phyloP scores from a whole-genome alignment of 2,888 invertebrate species.

The Parthenolecanium corni region DNA sequence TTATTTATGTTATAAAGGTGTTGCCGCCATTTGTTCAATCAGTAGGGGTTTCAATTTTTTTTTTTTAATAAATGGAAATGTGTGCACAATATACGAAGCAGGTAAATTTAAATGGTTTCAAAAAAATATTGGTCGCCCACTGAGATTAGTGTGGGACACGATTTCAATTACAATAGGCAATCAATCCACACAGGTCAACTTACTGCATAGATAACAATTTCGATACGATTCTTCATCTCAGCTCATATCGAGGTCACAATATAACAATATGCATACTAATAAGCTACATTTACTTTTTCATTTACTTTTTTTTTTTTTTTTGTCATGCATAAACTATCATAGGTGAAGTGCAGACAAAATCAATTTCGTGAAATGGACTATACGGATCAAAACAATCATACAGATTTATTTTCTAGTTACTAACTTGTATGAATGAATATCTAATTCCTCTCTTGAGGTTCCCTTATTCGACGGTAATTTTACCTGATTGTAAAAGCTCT shows the following conservation, averaged over 20 bases:
- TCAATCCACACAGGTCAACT: conserved; percentile 27
- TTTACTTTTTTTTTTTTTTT: conserved; percentile 10
- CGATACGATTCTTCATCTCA: conserved; percentile 18
- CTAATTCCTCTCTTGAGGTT: too few species aligned
- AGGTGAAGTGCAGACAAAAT: too few species aligned
- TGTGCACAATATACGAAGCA: conserved; percentile 1
- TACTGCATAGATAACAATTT: conserved; percentile 23
- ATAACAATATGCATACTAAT: conserved; percentile 24
- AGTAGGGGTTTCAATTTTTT: not conserved
- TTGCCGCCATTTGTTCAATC: conserved; percentile 13
- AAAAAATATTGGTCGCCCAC: conserved; percentile 23
- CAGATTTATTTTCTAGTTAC: too few species aligned
- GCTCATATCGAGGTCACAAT: conserved; percentile 1
- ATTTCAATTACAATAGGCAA: conserved; percentile 28
- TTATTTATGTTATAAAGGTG: conserved; percentile 14
- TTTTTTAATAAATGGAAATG: conserved; percentile 3
- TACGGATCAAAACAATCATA: too few species aligned
- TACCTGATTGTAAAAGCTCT: too few species aligned
- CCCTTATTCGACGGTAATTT: too few species aligned
- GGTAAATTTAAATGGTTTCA: conserved; percentile 18
- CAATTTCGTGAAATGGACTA: too few species aligned
- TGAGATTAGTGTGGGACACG: conserved; percentile 20
- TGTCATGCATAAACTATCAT: too few species aligned
- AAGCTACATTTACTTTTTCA: conserved; percentile 8
- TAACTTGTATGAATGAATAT: too few species aligned